Evolutionary conservation across 2,888 invertebrate genomes (phyloP).

Genomic region (Drosophila infuscata): DNA sequence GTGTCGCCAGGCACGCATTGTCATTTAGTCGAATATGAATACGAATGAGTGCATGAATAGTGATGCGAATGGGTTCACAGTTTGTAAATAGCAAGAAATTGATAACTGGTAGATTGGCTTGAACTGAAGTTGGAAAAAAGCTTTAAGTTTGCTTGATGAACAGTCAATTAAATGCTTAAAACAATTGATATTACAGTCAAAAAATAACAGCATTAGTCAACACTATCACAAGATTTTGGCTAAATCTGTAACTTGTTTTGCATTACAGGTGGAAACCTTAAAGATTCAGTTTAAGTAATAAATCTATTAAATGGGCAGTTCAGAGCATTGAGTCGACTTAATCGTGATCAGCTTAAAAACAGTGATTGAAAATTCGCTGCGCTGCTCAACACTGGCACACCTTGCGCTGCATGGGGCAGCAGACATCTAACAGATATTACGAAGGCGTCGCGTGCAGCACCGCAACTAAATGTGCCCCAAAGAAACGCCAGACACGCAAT

Average conservation of each 20-base stretch:
- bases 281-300: neutral
- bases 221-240: neutral
- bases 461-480: constrained; percentile 51
- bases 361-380: constrained; percentile 1
- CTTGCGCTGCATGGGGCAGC: constrained; percentile 21
- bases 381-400: constrained; percentile 34
- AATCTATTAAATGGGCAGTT: neutral
- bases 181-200: neutral
- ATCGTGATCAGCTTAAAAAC: neutral
- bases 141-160: neutral
- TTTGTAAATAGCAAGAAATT: neutral
- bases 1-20: constrained; percentile 76
- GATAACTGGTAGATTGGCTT: neutral
- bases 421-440: constrained; percentile 61
- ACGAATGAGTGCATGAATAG: constrained; percentile 2
- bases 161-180: neutral
- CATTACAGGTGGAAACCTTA: neutral
- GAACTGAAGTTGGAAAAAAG: neutral
- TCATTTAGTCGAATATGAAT: constrained; percentile 48
- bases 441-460: constrained; percentile 64
- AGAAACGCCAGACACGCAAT: constrained; percentile 71
- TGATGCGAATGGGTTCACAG: constrained; percentile 23
- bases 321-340: neutral
- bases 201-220: neutral
- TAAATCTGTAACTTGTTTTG: fast-evolving